Percentiles rank a stretch among this genome's conserved stretches.
Conservation (phyloP, 1,140 invertebrate species). For the Magallana gigas region DNA sequence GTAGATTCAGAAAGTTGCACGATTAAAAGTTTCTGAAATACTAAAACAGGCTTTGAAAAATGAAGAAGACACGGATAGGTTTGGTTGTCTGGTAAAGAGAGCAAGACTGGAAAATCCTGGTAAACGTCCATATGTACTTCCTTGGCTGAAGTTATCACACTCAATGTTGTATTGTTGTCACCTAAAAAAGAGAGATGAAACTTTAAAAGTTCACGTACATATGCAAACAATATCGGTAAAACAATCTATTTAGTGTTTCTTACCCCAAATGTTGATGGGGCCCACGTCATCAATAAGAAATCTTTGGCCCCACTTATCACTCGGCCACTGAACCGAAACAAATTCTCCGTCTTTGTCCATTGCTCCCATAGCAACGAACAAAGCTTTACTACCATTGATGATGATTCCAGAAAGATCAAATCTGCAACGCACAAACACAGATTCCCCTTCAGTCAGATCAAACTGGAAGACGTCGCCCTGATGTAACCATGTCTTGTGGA, state of each 20-base stretch:
- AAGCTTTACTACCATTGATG: background rate
- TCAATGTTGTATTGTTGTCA: background rate
- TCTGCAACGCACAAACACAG: background rate
- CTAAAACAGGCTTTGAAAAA: background rate
- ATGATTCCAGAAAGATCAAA: background rate
- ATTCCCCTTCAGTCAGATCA: background rate
- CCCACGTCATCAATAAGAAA: background rate
- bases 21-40: background rate
- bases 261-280: background rate
- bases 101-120: background rate
- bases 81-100: background rate
- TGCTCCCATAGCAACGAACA: slow-evolving; percentile 13
- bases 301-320: background rate
- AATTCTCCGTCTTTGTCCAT: background rate
- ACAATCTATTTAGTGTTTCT: background rate
- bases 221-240: background rate
- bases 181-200: background rate
- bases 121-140: background rate
- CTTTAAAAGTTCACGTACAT: background rate
- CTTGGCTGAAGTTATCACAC: background rate
- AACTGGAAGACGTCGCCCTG: background rate
- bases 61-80: background rate
- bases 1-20: background rate
- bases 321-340: background rate
- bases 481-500: background rate